Base-by-base conservation (phyloP, 2,888 invertebrate species). In the Xylota segnis region DNA sequence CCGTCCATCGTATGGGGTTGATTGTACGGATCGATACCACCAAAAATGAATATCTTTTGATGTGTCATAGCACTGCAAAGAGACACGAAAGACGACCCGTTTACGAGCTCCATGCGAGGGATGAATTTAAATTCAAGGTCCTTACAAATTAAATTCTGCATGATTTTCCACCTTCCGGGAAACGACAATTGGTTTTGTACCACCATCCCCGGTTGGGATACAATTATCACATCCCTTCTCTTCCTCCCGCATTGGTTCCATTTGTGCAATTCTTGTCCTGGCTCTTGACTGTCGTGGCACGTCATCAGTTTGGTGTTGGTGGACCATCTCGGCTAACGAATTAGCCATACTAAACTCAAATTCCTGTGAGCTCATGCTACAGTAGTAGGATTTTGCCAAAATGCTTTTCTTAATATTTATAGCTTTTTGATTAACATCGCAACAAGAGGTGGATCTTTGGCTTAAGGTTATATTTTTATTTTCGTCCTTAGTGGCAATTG, bases 11-110 rank as follows among this genome's bases (percentile, higher is more conserved):
- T 32, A n/a, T 81, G 78, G 29, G 87, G 79, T 43, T 83, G 86
- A 4, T 93, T 90, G 88, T 95, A 95, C 5, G 95, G 95, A 90
- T 96, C 95, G 27, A 94, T 93, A 3, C 96, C 96, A 5, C 96
- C 96, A 89, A 96, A 95, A 14, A 96, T 94, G 10, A 96, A 90
- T 4, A 96, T 87, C 76, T 88, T 87, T 59, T 79, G 47, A 4
- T 61, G 68, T n/a, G 29, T n/a, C 10, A 74, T 37, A n/a, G 37
- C 23, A 3, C 77, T 84, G 43, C 12, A 61, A 43, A 7, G 14
- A 66, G 27, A 61, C 27, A 9, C 1, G 29, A 27, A 37, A 1
- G n/a, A 40, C 14, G 10, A 23, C 12, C n/a, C 37, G 16, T 18
- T 18, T 9, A 1, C 7, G 14, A 3, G 3, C 18, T 43, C 61